A percentile compares a stretch with the other conserved stretches of the same genome.
Evolutionary conservation across 2,797 vertebrate species (phyloP).

Genomic region (Taenioides sp.): DNA sequence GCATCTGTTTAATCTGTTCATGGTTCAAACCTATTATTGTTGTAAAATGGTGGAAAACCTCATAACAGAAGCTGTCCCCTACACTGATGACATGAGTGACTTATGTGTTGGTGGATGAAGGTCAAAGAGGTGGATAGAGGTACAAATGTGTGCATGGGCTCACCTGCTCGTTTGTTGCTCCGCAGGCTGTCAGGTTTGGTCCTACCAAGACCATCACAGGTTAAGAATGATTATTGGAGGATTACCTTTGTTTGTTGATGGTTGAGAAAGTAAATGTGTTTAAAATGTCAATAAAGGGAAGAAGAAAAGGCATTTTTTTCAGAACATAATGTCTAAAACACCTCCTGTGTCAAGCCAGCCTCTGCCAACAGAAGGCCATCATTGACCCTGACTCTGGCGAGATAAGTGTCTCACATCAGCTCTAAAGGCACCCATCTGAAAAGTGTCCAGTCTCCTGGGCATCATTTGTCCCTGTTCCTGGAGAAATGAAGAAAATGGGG

Average conservation of each 20-base stretch:
- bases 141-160: not conserved
- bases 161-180: not conserved
- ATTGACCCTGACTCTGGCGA: not conserved
- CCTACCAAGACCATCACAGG: not conserved
- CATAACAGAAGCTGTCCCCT: not conserved
- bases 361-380: not conserved
- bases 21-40: not conserved
- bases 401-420: not conserved
- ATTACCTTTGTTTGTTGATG: not conserved
- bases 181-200: slow-evolving; percentile 4
- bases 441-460: not conserved
- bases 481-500: not conserved
- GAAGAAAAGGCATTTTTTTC: not conserved
- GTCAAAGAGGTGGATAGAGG: not conserved
- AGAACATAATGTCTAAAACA: not conserved
- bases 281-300: not conserved
- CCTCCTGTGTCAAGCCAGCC: not conserved
- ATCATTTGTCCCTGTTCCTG: not conserved
- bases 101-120: not conserved
- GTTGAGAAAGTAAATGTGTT: not conserved
- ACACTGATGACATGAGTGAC: not conserved
- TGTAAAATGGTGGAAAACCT: not conserved
- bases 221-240: not conserved
- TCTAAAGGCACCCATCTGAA: not conserved
- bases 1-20: not conserved